These are phyloP conservation scores for Stenchaetothrips biformis DNA, from an alignment of 2,888 invertebrate species.

Conservation along the genomic window DNA sequence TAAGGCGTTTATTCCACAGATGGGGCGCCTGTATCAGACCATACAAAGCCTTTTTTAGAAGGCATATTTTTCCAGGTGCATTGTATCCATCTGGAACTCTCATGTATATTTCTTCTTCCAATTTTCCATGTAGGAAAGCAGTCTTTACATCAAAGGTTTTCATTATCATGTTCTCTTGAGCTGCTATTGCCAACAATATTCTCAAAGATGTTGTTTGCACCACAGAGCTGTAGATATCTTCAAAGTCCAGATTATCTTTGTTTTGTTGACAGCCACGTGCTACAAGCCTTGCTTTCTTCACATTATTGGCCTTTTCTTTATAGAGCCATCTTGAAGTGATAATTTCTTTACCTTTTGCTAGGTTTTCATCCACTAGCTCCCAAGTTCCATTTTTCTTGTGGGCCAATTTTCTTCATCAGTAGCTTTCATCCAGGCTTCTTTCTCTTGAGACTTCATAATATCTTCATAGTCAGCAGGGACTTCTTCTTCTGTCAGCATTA, in stretches of 20 bases:
- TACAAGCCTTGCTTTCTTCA: constrained; percentile 29
- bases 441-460: too few species aligned
- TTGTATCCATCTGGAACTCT: constrained; percentile 33
- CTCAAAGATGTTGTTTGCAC: neutral
- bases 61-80: constrained; percentile 29
- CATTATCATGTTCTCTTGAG: neutral
- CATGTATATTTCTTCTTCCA: constrained; percentile 33
- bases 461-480: too few species aligned
- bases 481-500: too few species aligned
- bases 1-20: constrained; percentile 34
- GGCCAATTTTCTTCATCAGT: constrained; percentile 14
- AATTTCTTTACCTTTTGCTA: neutral
- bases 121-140: constrained; percentile 34
- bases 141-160: constrained; percentile 34
- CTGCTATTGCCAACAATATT: neutral
- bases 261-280: neutral
- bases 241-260: neutral
- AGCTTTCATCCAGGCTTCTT: constrained; percentile 1
- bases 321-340: constrained; percentile 27
- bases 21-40: constrained; percentile 34
- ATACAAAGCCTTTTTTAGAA: constrained; percentile 34
- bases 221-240: neutral
- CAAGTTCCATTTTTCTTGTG: constrained; percentile 6
- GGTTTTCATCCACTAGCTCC: neutral
- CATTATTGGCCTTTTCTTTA: constrained; percentile 25